Conservation (phyloP, 2,888 invertebrate species). For the Oeneis ivallda region DNA sequence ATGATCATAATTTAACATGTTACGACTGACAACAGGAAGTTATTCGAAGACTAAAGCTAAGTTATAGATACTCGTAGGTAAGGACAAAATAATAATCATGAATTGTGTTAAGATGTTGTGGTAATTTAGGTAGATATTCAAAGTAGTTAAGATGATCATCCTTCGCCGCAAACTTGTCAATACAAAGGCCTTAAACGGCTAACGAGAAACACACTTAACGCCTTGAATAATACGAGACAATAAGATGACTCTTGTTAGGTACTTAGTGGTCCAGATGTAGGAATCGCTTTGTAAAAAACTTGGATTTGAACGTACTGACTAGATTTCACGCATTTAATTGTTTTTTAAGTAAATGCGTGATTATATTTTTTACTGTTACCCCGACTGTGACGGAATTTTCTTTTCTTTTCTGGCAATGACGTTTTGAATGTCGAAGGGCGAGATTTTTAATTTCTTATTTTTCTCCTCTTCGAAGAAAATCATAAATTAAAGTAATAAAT, state of each 20-base stretch:
- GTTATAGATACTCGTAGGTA: neutral
- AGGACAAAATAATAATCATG: neutral
- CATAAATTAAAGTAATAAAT: too few species aligned
- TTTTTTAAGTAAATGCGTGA: too few species aligned
- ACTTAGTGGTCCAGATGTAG: neutral
- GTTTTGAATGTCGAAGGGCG: too few species aligned
- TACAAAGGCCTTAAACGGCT: conserved; percentile 3
- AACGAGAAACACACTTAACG: conserved; percentile 7
- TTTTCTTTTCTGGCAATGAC: too few species aligned
- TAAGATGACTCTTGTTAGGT: neutral
- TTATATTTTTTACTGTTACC: too few species aligned
- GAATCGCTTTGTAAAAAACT: neutral
- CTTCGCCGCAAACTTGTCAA: conserved; percentile 9
- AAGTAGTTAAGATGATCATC: neutral
- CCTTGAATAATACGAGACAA: neutral
- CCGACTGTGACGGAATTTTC: too few species aligned
- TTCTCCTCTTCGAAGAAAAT: too few species aligned
- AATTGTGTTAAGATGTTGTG: neutral
- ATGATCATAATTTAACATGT: neutral
- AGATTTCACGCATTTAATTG: too few species aligned
- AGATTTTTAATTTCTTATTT: too few species aligned
- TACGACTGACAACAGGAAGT: neutral
- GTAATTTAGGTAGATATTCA: neutral
- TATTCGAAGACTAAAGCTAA: neutral
- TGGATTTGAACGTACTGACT: too few species aligned